Conservation (phyloP, 2,113 vertebrate species). For the Ochotona curzoniae region DNA sequence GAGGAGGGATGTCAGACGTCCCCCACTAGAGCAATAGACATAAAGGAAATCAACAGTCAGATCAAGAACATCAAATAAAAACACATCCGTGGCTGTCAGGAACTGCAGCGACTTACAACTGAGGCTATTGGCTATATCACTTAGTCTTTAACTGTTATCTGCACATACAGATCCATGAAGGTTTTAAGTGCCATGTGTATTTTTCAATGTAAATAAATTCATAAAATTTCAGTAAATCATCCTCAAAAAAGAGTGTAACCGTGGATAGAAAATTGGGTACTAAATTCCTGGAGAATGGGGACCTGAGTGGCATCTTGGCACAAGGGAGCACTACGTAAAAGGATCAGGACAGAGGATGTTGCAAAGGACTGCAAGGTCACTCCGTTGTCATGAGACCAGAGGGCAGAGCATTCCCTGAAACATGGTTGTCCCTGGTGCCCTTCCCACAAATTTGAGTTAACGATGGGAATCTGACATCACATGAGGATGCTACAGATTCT, state of each 20-base stretch:
- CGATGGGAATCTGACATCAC: neutral
- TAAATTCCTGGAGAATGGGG: neutral
- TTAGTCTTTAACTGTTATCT: neutral
- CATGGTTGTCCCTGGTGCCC: neutral
- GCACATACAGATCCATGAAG: neutral
- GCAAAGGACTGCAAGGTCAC: neutral
- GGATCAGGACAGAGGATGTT: neutral
- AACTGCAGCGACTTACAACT: neutral
- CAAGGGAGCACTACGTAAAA: neutral
- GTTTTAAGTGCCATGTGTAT: neutral
- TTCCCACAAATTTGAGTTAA: neutral
- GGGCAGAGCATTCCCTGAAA: neutral
- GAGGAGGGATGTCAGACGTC: neutral
- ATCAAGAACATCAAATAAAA: neutral
- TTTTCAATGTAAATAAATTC: neutral
- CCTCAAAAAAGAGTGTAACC: neutral
- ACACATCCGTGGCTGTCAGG: neutral
- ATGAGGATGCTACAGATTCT: neutral
- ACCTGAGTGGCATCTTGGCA: neutral
- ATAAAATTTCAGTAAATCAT: constrained; percentile 2
- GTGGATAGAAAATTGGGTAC: neutral
- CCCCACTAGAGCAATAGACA: neutral
- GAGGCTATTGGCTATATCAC: neutral
- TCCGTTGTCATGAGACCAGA: neutral
- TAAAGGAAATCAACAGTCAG: neutral